Percentiles rank a stretch among this genome's conserved stretches.
Evolutionary conservation across 2,888 invertebrate genomes (phyloP).

Genomic region (Latrodectus hesperus): DNA sequence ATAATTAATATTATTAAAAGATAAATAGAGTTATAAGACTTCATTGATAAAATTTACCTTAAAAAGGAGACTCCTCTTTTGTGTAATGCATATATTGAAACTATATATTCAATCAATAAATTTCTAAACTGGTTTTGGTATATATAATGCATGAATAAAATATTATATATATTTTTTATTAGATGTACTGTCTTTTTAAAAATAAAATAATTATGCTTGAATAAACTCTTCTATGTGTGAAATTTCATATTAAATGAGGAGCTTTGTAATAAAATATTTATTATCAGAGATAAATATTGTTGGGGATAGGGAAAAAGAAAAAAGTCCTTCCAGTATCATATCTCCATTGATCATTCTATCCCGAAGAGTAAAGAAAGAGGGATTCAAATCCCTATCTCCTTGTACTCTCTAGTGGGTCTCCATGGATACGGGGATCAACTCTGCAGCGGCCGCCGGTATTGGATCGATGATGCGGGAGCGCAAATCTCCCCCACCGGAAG

Average conservation of each 20-base stretch:
- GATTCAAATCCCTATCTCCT: conserved; percentile 53
- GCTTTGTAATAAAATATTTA: conserved; percentile 3
- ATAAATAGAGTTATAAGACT: too few species aligned
- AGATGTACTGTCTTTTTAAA: too few species aligned
- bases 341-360: conserved; percentile 2
- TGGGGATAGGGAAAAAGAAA: not conserved
- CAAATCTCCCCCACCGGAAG: conserved; percentile 65
- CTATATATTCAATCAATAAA: too few species aligned
- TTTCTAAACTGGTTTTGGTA: too few species aligned
- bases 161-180: too few species aligned
- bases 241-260: not conserved
- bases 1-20: too few species aligned
- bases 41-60: too few species aligned
- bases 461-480: conserved; percentile 45
- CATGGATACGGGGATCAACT: conserved; percentile 64
- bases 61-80: too few species aligned
- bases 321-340: not conserved
- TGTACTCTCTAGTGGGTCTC: conserved; percentile 32
- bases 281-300: not conserved
- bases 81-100: too few species aligned
- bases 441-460: conserved; percentile 13
- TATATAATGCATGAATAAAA: too few species aligned
- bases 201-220: too few species aligned
- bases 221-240: too few species aligned
- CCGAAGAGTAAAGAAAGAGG: conserved; percentile 22